phyloP scores from a whole-genome alignment of 2,797 vertebrate species.

The Betta splendens region DNA sequence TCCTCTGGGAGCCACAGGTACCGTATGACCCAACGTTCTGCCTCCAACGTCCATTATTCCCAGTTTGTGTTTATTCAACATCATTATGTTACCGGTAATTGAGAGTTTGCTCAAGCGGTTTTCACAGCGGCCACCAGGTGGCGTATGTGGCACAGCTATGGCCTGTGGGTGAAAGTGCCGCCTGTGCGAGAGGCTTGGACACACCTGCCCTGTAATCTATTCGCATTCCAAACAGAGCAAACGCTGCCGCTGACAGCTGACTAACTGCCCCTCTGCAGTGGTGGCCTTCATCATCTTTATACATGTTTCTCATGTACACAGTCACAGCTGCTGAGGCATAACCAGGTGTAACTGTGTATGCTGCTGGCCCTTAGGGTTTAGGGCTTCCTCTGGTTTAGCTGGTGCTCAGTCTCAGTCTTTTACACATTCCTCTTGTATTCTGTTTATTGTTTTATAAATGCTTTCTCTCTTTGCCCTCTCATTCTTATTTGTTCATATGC shows the following conservation, averaged over 20 bases:
- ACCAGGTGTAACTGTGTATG: neutral
- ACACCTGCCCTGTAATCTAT: constrained; percentile 38
- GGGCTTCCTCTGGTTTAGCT: too few species aligned
- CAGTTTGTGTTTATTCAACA: neutral
- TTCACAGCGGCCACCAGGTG: constrained; percentile 51
- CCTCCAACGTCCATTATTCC: too few species aligned
- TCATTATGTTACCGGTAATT: too few species aligned
- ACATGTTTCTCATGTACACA: neutral
- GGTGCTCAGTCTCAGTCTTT: too few species aligned
- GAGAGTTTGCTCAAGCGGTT: too few species aligned
- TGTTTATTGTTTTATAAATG: too few species aligned
- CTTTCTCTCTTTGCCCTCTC: neutral
- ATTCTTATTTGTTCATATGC: neutral
- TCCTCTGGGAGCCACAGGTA: constrained; percentile 97
- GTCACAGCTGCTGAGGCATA: neutral
- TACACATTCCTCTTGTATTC: too few species aligned
- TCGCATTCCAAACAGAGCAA: constrained; percentile 37
- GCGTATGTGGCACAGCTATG: constrained; percentile 23
- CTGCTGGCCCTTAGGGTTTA: too few species aligned
- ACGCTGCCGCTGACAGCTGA: constrained; percentile 19
- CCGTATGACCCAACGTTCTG: too few species aligned
- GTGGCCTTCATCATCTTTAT: neutral
- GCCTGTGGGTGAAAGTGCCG: constrained; percentile 40
- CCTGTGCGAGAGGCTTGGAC: constrained; percentile 28
- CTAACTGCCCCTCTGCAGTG: neutral